Evolutionary conservation across 1,140 invertebrate genomes (phyloP), one percentile per base, ranked within the genome.

Genomic region (Amyelois transitella): DNA sequence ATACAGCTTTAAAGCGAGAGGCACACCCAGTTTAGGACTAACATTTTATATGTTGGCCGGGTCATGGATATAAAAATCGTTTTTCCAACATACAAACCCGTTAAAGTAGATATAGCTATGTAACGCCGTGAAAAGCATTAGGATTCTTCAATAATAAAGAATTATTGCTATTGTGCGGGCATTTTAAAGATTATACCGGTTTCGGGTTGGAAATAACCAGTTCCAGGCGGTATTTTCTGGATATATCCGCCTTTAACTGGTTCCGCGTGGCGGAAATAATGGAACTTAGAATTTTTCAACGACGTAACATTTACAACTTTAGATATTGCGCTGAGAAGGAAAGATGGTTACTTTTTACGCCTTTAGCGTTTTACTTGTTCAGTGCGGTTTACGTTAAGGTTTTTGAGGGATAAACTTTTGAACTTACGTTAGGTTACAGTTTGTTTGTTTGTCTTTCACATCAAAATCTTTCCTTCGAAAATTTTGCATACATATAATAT

Each of bases 11-110:
- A 57, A 80, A 88, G 57, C 47, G 72, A 66, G 82, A 83, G 45
- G 50, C 51, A 44, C 20, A 6, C 57, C 55, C 60, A 76, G 76
- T 81, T 81, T 81, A 82, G 81, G 84, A 79, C 81, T 74, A 88
- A 88, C 82, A 82, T 86, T 86, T 88, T 88, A 88, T 88, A 85
- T 81, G 84, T 88, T 88, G 75, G 76, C 82, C 65, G 81, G 84
- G 84, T 88, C 84, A 88, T 79, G 82, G 84, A 87, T 86, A 85
- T 88, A 88, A 88, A 84, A 86, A 88, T 88, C 81, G 81, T 77
- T 87, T 81, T 73, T 70, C 75, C 65, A 61, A 81, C 71, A 65
- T 69, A 71, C 56, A 67, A 55, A 66, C 52, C 66, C 52, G 54
- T 54, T 55, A 62, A 48, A 55, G 18, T 75, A 64, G 59, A 56